A percentile compares a stretch with the other conserved stretches of the same genome.
Conservation (phyloP, 2,888 invertebrate genomes). For the Dugesia japonica region DNA sequence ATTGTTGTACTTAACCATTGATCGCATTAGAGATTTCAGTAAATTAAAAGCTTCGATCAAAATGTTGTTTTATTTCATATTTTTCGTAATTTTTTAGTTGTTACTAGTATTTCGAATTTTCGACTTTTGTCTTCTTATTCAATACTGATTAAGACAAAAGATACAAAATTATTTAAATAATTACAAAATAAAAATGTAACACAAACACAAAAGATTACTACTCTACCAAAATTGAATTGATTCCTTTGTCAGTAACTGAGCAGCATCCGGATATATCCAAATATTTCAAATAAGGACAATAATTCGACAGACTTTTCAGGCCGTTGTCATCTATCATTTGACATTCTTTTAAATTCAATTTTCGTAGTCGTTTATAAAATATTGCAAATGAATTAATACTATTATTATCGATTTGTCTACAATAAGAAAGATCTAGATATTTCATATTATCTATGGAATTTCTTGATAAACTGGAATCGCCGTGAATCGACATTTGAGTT, state of each 20-base stretch:
- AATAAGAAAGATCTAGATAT: constrained; percentile 6
- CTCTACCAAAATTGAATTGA: background rate
- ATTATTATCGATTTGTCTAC: background rate
- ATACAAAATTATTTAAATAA: too few relatives aligned
- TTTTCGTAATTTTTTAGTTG: too few relatives aligned
- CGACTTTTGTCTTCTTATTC: too few relatives aligned
- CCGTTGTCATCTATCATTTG: background rate
- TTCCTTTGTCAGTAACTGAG: background rate
- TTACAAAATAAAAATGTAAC: too few relatives aligned
- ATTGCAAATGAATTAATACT: background rate
- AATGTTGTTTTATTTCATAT: too few relatives aligned
- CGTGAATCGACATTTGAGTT: background rate
- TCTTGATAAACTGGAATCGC: background rate
- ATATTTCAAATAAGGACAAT: background rate
- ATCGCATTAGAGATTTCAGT: too few relatives aligned
- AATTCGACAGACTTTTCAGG: background rate
- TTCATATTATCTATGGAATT: background rate
- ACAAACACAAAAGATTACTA: too few relatives aligned
- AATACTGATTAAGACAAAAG: too few relatives aligned
- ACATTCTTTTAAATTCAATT: constrained; percentile 4
- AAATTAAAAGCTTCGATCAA: too few relatives aligned
- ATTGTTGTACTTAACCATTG: too few relatives aligned
- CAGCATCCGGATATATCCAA: background rate
- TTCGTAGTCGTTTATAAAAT: background rate
- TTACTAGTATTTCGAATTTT: too few relatives aligned